Evolutionary conservation across 2,113 vertebrate genomes (phyloP).

Genomic region (Passer domesticus): DNA sequence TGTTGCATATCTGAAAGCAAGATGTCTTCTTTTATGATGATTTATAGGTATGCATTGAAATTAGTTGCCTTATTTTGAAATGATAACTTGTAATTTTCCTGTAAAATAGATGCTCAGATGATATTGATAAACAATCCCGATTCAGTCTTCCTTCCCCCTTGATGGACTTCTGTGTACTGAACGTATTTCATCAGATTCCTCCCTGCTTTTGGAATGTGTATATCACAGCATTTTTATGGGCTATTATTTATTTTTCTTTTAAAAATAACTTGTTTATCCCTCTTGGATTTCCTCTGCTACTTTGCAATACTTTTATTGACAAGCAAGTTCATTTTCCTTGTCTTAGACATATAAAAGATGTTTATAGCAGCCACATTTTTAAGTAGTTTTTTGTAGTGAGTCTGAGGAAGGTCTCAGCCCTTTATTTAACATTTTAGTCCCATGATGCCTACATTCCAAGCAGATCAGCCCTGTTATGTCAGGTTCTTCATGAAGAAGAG

Average conservation of each 20-base stretch:
- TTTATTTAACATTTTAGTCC: not conserved
- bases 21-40: not conserved
- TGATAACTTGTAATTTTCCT: not conserved
- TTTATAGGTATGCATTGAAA: not conserved
- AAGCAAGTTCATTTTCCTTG: not conserved
- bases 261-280: not conserved
- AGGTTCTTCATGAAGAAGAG: not conserved
- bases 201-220: not conserved
- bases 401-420: not conserved
- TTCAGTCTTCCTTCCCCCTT: not conserved
- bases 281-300: not conserved
- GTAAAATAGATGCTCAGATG: not conserved
- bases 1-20: not conserved
- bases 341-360: not conserved
- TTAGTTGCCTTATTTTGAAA: not conserved
- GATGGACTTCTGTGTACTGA: not conserved
- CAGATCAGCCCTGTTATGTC: not conserved
- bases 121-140: not conserved
- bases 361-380: not conserved
- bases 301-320: not conserved
- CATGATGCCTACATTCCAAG: not conserved
- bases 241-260: not conserved
- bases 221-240: not conserved
- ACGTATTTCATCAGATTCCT: not conserved
- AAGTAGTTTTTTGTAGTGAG: not conserved